Evolutionary conservation across 1,140 invertebrate genomes (phyloP), one percentile per base, ranked within the genome.

Genomic region (Apocrypta bakeri): DNA sequence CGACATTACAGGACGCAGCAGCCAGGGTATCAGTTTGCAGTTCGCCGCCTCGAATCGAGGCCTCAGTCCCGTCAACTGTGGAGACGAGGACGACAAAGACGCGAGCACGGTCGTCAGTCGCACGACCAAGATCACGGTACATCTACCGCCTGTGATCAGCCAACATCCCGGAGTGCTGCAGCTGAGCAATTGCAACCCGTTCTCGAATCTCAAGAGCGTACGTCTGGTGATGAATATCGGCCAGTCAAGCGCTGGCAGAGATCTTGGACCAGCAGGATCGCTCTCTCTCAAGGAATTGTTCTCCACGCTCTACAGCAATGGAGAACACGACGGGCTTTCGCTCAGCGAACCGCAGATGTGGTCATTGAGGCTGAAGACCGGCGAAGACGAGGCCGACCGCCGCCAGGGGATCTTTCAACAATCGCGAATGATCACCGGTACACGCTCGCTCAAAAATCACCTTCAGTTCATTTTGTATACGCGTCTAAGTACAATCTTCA

Each of bases 71-170:
- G 0, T 83, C 9, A 4, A 6, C 48, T 24, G 29, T 9, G 68
- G 37, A 61, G 71, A 63, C 27, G 48, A 40, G n/a, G 78, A 80
- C 66, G 66, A 79, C 12, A 37, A 29, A 9, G 66, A 69, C 25
- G 56, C 7, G 40, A 29, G 72, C 79, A 78, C 84, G 11, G 74
- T 86, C 11, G 85, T 88, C 4, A 87, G 81, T 63, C 85, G 84
- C 0, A 87, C 86, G 0, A 88, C 87, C 27, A 88, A 88, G 84
- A 88, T 88, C 78, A 88, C 87, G n/a, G 81, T 88, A 12, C 86
- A 86, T 29, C 84, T 88, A 68, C 85, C 86, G 78, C 86, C 48
- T 72, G 63, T 79, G 12, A 71, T 77, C 1, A 21, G 27, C 21
- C 77, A 29, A 8, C 63, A 37, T 9, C 84, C 86, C 11, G 83